Conservation (phyloP, 53 echinoderm and acorn worm genomes). For the Holothuria scabra region DNA sequence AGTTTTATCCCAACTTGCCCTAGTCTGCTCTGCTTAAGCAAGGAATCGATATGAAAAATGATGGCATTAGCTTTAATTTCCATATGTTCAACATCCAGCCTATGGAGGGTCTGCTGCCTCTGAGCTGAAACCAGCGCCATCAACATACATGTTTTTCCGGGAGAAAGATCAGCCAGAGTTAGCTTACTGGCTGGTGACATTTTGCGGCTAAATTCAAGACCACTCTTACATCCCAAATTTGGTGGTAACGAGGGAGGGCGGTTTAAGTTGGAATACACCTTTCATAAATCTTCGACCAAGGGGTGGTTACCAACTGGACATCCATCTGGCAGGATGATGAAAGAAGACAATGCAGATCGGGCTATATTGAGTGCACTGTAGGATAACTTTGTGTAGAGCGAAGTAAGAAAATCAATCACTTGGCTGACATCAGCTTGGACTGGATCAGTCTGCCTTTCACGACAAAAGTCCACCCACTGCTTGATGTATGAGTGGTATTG, state of each 20-base stretch:
- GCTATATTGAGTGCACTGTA: not conserved
- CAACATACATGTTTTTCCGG: constrained; percentile 22
- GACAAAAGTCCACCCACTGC: not conserved
- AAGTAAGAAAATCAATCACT: not conserved
- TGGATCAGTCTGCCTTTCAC: not conserved
- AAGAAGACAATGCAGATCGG: not conserved
- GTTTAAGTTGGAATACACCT: constrained; percentile 17
- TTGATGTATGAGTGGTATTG: constrained; percentile 1
- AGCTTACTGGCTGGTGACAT: not conserved
- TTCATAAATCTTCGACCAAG: not conserved
- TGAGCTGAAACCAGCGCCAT: not conserved
- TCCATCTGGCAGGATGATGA: not conserved
- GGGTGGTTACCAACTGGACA: not conserved
- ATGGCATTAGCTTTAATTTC: not conserved
- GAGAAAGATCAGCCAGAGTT: not conserved
- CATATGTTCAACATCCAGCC: not conserved
- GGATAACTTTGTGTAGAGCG: not conserved
- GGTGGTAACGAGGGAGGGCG: not conserved
- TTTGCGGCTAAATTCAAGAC: not conserved
- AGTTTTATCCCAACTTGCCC: not conserved
- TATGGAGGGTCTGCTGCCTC: not conserved
- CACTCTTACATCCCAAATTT: constrained; percentile 6
- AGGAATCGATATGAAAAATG: no score
- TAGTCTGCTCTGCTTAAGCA: not conserved
- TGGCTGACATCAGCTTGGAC: not conserved